Evolutionary conservation across 2,113 vertebrate species (phyloP), one percentile per base, ranked within the genome.

Genomic region (Anguilla rostrata): DNA sequence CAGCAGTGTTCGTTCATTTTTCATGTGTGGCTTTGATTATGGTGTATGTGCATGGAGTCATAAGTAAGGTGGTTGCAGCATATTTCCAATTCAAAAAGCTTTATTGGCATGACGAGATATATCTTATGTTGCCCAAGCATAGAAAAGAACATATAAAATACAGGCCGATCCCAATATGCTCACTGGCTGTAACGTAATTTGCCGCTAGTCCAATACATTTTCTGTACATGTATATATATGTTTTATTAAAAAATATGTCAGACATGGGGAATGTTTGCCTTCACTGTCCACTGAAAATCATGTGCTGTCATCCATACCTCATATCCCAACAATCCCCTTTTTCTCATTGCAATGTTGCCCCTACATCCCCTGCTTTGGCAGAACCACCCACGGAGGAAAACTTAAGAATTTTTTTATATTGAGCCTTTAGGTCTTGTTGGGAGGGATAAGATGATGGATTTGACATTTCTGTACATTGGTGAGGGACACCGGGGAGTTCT

Each of bases 311-410:
- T 34, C 80, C 5, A 34, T 66, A 8, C 71, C 39, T 34, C 84
- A 78, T 87, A 53, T 83, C 89, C 3, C 5, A 66, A 49, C 90
- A 87, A 84, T 49, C 78, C 71, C 78, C 46, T 78, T 90, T 46
- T 78, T 79, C 93, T 92, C 93, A 96, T 93, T 93, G 98, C 95
- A 96, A 92, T 93, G 80, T 92, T 96, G 60, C 60, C 3, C 22
- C 60, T 66, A 26, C 4, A 14, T 60, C 18, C 56, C 56, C 15
- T 20, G 18, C 56, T 60, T 60, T 15, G 15, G 18, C 14, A 91
- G 43, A 46, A 8, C 43, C 8, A 8, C 97, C 97, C 91, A 96
- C 96, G 94, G 96, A 98, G 97, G 97, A 97, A 96, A 99, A 98
- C 94, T 94, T 99, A 94, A 97, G 92, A 89, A 94, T 98, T 95